Conservation (phyloP, 2,113 vertebrate genomes). For the Myxocyprinus asiaticus region DNA sequence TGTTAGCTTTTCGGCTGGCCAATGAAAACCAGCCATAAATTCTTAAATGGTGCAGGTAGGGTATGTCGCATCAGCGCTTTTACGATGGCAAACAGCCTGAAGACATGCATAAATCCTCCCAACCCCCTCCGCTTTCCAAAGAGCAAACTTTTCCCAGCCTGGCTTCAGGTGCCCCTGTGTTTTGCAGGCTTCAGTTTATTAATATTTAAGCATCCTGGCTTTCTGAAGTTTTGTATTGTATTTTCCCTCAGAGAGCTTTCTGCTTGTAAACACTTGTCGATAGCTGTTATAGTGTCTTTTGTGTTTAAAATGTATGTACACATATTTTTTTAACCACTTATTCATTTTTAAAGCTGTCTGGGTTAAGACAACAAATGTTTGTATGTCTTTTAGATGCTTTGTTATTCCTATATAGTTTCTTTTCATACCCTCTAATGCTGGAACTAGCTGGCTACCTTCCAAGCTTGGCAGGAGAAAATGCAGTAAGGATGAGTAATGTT, state of each 20-base stretch:
- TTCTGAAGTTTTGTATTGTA: neutral
- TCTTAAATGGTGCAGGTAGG: constrained; percentile 46
- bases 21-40: constrained; percentile 52
- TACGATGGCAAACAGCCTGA: constrained; percentile 47
- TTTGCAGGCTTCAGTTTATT: constrained; percentile 41
- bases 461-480: neutral
- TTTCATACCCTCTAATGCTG: neutral
- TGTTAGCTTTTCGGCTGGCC: constrained; percentile 46
- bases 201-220: constrained; percentile 24
- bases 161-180: constrained; percentile 44
- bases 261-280: neutral
- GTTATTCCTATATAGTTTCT: neutral
- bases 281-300: neutral
- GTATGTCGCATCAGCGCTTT: constrained; percentile 60
- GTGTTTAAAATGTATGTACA: neutral
- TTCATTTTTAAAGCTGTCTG: neutral
- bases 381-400: neutral
- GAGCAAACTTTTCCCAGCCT: constrained; percentile 47
- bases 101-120: constrained; percentile 59
- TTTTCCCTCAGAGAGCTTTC: neutral
- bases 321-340: neutral
- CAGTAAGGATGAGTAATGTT: neutral
- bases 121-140: neutral
- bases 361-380: neutral
- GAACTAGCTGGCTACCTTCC: neutral